Percentiles rank a stretch among this genome's conserved stretches.
phyloP scores from a whole-genome alignment of 2,888 invertebrate species.

The Vesta saturnalis region DNA sequence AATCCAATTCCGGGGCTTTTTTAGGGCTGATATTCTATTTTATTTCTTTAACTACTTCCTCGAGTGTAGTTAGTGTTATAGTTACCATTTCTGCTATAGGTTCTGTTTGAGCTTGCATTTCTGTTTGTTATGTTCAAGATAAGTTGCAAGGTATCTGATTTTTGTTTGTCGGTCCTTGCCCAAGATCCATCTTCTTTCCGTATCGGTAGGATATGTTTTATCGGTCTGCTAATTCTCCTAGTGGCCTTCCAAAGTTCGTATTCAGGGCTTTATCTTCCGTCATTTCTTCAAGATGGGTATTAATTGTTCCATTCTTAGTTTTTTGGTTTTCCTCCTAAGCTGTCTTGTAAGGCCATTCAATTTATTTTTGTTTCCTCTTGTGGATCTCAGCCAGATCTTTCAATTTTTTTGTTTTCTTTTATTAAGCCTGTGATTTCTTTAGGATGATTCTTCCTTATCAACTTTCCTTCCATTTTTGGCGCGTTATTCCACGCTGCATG shows the following conservation, averaged over 20 bases:
- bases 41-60: background rate
- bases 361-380: background rate
- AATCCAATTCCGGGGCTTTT: background rate
- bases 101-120: background rate
- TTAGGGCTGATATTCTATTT: background rate
- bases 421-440: background rate
- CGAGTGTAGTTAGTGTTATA: background rate
- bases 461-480: background rate
- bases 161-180: conserved; percentile 1
- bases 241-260: background rate
- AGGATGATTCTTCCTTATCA: conserved; percentile 4
- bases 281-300: background rate
- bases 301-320: background rate
- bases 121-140: background rate
- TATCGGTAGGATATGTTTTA: too few species aligned
- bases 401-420: background rate
- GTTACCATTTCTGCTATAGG: conserved; percentile 7
- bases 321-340: background rate
- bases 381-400: background rate
- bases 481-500: conserved; percentile 9
- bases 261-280: background rate
- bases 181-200: too few species aligned
- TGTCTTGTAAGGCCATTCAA: background rate
- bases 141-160: background rate
- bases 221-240: background rate